Conservation (phyloP, 2,113 vertebrate genomes). For the Neotoma lepida region DNA sequence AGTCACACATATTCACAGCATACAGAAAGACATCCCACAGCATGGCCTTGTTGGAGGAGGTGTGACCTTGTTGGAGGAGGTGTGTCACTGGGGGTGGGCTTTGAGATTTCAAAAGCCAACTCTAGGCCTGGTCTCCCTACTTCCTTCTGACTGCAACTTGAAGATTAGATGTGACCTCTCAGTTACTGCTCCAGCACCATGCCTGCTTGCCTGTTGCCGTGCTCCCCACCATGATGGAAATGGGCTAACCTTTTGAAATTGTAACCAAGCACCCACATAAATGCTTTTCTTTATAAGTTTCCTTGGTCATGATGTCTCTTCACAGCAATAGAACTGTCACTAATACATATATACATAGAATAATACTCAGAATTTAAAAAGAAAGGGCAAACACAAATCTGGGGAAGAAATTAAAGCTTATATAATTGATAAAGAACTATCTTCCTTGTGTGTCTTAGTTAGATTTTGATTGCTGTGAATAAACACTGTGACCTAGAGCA, state of each 20-base stretch:
- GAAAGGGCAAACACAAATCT: conserved; percentile 11
- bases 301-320: background rate
- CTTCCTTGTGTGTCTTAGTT: background rate
- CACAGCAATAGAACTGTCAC: background rate
- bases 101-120: background rate
- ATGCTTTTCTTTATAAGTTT: background rate
- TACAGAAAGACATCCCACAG: too few species aligned
- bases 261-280: background rate
- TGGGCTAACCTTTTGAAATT: background rate
- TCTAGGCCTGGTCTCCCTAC: background rate
- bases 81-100: background rate
- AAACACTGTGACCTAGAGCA: background rate
- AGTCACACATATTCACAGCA: too few species aligned
- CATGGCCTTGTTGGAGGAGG: too few species aligned
- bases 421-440: background rate
- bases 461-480: background rate
- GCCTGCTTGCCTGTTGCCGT: background rate
- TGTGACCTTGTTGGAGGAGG: too few species aligned
- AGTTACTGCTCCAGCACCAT: background rate
- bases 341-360: background rate
- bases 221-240: background rate
- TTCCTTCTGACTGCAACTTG: background rate
- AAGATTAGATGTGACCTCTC: background rate
- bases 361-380: background rate
- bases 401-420: background rate